Evolutionary conservation across 2,888 invertebrate species (phyloP).

Genomic region (Anagyrus pseudococci): DNA sequence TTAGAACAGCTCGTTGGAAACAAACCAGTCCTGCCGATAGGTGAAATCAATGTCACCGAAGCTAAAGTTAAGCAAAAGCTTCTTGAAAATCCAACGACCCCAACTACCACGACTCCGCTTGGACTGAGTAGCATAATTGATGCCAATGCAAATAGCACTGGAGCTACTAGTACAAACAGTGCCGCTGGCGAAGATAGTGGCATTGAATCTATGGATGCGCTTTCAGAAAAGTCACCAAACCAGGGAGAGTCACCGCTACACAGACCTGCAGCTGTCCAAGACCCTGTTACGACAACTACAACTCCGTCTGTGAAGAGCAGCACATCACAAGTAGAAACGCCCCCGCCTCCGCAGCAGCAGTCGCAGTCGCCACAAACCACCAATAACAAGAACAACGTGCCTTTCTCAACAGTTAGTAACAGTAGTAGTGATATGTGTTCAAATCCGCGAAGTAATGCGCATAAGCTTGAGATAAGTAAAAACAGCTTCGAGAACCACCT

Average conservation of each 20-base stretch:
- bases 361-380: constrained; percentile 63
- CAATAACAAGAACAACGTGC: constrained; percentile 58
- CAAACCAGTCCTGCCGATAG: constrained; percentile 58
- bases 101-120: constrained; percentile 44
- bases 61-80: constrained; percentile 69
- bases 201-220: constrained; percentile 91
- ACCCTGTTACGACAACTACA: constrained; percentile 28
- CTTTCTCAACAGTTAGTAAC: constrained; percentile 58
- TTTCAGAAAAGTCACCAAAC: constrained; percentile 91
- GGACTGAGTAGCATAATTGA: constrained; percentile 49
- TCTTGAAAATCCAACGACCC: constrained; percentile 60
- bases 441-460: constrained; percentile 45
- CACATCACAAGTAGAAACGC: constrained; percentile 24
- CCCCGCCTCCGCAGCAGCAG: constrained; percentile 39
- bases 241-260: constrained; percentile 76
- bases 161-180: not conserved
- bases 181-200: constrained; percentile 86
- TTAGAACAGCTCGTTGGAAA: constrained; percentile 27
- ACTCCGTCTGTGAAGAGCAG: constrained; percentile 5
- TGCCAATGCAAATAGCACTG: constrained; percentile 15
- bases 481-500: constrained; percentile 27
- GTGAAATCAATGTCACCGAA: constrained; percentile 63
- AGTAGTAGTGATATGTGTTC: constrained; percentile 60
- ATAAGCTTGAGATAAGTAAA: constrained; percentile 7
- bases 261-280: constrained; percentile 59